phyloP scores from a whole-genome alignment of 2,888 invertebrate species.

The Orthosia incerta region DNA sequence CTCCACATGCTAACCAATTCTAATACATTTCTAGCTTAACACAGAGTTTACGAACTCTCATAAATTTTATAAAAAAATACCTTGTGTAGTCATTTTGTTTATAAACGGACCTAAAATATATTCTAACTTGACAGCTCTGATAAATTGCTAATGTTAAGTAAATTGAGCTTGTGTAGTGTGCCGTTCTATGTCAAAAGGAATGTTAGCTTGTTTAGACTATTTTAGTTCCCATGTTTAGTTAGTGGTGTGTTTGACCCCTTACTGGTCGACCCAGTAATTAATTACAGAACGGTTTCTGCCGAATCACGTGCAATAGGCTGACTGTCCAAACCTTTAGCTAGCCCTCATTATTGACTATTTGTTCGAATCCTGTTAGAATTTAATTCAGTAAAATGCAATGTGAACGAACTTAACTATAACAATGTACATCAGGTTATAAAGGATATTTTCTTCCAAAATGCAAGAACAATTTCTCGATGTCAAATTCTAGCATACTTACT shows the following conservation, averaged over 20 bases:
- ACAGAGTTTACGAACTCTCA: background rate
- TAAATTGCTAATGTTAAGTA: conserved; percentile 57
- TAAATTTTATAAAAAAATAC: conserved; percentile 27
- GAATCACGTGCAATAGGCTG: conserved; percentile 77
- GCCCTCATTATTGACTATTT: conserved; percentile 69
- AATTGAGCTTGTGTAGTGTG: conserved; percentile 52
- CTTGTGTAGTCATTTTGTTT: conserved; percentile 24
- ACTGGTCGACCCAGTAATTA: conserved; percentile 72
- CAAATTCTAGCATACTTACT: too few species aligned
- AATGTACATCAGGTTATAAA: background rate
- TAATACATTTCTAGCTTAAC: background rate
- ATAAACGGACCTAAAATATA: conserved; percentile 32
- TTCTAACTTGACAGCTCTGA: conserved; percentile 54
- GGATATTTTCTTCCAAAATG: too few species aligned
- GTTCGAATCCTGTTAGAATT: conserved; percentile 53
- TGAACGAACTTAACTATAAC: background rate
- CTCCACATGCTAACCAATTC: too few species aligned
- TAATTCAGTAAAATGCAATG: conserved; percentile 26
- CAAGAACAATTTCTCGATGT: too few species aligned
- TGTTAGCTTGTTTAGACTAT: conserved; percentile 40
- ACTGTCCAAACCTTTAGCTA: conserved; percentile 72
- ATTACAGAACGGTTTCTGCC: conserved; percentile 76
- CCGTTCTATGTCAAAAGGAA: conserved; percentile 41
- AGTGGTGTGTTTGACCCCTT: conserved; percentile 67
- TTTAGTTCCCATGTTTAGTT: conserved; percentile 46